Percentiles rank a stretch among this genome's conserved stretches.
These are phyloP conservation scores for Hippocampus guttulatus DNA, from an alignment of 2,113 vertebrate species.

Conservation along the genomic window DNA sequence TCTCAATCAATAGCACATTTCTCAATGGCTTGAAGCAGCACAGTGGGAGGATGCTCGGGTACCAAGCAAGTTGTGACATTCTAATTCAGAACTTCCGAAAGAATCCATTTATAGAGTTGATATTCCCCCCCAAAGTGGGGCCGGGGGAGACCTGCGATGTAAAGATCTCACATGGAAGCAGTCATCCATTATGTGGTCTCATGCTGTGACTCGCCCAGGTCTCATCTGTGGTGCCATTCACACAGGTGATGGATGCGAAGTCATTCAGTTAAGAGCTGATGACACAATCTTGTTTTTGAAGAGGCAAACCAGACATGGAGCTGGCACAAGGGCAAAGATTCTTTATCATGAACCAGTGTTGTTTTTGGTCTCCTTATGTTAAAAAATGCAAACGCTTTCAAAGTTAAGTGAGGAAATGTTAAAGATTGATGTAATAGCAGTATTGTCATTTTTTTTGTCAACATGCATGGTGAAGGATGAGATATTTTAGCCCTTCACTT, in stretches of 20 bases:
- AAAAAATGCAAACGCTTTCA: not conserved
- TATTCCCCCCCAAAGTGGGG: not conserved
- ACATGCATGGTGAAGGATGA: not conserved
- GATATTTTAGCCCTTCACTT: not conserved
- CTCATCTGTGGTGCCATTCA: constrained; percentile 10
- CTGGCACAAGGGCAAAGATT: not conserved
- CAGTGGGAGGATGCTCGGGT: not conserved
- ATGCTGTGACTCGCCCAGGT: not conserved
- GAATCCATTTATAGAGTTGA: not conserved
- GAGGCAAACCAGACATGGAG: not conserved
- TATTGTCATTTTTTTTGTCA: not conserved
- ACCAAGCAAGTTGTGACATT: not conserved
- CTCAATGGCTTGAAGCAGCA: not conserved
- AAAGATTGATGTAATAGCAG: not conserved
- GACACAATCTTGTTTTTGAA: constrained; percentile 9
- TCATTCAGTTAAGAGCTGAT: constrained; percentile 31
- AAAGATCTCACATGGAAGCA: not conserved
- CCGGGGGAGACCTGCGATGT: no score
- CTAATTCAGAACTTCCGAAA: not conserved
- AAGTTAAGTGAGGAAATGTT: not conserved
- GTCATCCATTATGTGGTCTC: not conserved
- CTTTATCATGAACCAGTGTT: not conserved
- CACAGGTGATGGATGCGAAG: constrained; percentile 5
- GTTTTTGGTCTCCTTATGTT: not conserved
- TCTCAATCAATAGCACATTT: constrained; percentile 51